These are phyloP conservation scores for Phaethornis superciliosus DNA, from an alignment of 2,113 vertebrate species.

Conservation along the genomic window DNA sequence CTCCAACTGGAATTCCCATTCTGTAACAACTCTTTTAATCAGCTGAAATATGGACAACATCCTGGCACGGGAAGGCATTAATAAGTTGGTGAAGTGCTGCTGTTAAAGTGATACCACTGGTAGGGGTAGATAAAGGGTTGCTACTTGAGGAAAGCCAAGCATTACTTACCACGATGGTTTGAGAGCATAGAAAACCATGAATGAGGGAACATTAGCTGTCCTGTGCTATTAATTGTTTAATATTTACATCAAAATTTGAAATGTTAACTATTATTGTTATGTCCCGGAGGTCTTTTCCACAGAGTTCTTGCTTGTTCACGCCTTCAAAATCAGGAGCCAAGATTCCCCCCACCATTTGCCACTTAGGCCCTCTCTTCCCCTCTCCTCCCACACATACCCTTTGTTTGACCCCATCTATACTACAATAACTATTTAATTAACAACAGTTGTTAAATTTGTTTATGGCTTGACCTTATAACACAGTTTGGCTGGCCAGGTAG, in stretches of 20 bases:
- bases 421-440: conserved; percentile 68
- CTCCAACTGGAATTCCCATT: conserved; percentile 23
- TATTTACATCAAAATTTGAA: conserved; percentile 27
- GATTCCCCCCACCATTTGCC: conserved; percentile 33
- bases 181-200: background rate
- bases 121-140: conserved; percentile 13
- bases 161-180: background rate
- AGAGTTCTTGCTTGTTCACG: conserved; percentile 52
- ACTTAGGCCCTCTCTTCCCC: conserved; percentile 37
- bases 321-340: conserved; percentile 39
- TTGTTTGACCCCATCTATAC: conserved; percentile 61
- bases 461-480: conserved; percentile 58
- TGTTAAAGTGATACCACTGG: conserved; percentile 3
- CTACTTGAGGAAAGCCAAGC: conserved; percentile 8
- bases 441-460: conserved; percentile 70
- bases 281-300: conserved; percentile 30
- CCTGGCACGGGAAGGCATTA: conserved; percentile 24
- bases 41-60: conserved; percentile 24
- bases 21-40: background rate
- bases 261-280: conserved; percentile 26
- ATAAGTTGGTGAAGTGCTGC: background rate
- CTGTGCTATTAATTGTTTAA: conserved; percentile 21
- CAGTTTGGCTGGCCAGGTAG: conserved; percentile 41
- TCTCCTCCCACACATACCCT: conserved; percentile 55
- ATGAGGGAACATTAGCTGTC: background rate